A percentile compares a stretch with the other conserved stretches of the same genome.
Conservation (phyloP, 2,797 vertebrate species). For the Schizopygopsis malacanthus region DNA sequence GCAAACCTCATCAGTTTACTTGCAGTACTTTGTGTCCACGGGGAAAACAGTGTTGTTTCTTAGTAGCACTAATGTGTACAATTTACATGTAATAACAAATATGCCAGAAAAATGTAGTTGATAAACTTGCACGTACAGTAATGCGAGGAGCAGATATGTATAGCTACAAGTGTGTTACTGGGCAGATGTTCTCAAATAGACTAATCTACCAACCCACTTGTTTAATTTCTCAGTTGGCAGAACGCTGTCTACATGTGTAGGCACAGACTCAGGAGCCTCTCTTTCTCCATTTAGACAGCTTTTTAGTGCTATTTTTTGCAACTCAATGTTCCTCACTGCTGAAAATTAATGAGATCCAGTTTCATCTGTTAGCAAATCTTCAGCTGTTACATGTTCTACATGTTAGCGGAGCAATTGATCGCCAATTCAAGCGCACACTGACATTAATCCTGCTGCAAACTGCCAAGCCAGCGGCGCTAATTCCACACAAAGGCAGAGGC, state of each 20-base stretch:
- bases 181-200: conserved; percentile 21
- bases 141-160: neutral
- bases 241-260: conserved; percentile 29
- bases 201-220: conserved; percentile 2
- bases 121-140: neutral
- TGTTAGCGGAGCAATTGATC: conserved; percentile 72
- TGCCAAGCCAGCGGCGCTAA: conserved; percentile 76
- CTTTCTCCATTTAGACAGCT: conserved; percentile 30
- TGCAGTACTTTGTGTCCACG: neutral
- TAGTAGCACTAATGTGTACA: neutral
- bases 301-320: conserved; percentile 50
- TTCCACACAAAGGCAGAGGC: conserved; percentile 74
- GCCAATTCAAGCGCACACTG: conserved; percentile 75
- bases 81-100: neutral
- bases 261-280: conserved; percentile 28
- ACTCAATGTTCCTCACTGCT: conserved; percentile 32
- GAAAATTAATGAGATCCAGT: conserved; percentile 64
- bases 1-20: conserved; percentile 2
- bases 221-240: conserved; percentile 20
- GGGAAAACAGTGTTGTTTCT: neutral
- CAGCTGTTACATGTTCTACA: conserved; percentile 65
- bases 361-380: conserved; percentile 67
- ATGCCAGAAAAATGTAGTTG: neutral
- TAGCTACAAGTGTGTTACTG: conserved; percentile 22
- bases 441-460: conserved; percentile 73